Evolutionary conservation across 2,797 vertebrate species (phyloP).

Genomic region (Acanthiza pusilla): DNA sequence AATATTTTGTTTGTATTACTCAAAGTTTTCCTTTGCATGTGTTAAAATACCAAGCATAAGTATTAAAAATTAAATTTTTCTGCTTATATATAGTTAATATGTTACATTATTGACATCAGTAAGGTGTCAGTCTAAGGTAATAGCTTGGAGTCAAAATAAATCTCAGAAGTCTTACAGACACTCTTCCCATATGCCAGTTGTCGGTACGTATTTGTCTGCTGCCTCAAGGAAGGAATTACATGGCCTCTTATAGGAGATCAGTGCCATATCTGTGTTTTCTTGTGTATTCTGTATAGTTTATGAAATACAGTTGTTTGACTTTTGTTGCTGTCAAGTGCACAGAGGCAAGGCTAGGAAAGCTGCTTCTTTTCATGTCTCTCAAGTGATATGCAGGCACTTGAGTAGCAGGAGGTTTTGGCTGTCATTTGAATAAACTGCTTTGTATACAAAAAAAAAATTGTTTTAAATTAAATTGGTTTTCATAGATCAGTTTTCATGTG

Average conservation of each 20-base stretch:
- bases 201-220: not conserved
- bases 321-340: not conserved
- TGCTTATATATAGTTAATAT: not conserved
- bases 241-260: not conserved
- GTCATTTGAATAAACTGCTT: not conserved
- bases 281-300: not conserved
- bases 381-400: not conserved
- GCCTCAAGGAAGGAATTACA: not conserved
- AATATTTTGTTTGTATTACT: not conserved
- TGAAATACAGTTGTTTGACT: not conserved
- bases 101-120: not conserved
- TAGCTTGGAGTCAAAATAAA: not conserved
- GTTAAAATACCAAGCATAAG: not conserved
- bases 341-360: not conserved
- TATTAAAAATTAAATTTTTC: not conserved
- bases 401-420: not conserved
- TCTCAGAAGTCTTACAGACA: not conserved
- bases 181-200: not conserved
- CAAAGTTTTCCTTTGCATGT: not conserved
- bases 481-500: not conserved
- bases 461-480: not conserved
- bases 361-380: not conserved
- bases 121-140: not conserved
- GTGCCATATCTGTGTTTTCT: not conserved
- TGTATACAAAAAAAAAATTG: not conserved